Evolutionary conservation across 2,113 vertebrate genomes (phyloP).

Genomic region (Chamaetylas fuelleborni): DNA sequence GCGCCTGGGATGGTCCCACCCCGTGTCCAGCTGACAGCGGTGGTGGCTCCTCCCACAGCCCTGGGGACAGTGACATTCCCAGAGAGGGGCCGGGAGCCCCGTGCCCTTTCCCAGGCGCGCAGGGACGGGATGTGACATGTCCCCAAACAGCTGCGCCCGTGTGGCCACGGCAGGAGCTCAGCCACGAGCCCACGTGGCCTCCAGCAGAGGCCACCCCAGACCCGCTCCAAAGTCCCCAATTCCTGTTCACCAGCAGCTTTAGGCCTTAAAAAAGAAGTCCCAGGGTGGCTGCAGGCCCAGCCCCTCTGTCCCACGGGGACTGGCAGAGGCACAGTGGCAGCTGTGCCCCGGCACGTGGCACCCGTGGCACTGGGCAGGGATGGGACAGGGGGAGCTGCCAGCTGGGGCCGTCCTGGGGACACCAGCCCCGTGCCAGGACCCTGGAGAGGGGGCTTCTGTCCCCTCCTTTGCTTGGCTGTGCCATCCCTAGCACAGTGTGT

Average conservation of each 20-base stretch:
- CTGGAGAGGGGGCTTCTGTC: accelerated
- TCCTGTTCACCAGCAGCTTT: neutral
- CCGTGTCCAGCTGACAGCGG: accelerated
- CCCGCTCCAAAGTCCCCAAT: accelerated
- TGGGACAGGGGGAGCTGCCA: neutral
- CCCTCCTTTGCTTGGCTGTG: accelerated
- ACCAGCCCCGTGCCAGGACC: accelerated
- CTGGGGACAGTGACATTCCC: accelerated
- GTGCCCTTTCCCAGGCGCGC: neutral
- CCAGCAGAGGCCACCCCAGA: accelerated
- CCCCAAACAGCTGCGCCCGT: neutral
- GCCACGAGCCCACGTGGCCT: accelerated
- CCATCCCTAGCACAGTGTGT: accelerated
- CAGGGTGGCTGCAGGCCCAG: accelerated
- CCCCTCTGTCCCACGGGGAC: accelerated
- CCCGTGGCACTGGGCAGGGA: neutral
- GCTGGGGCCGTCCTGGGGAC: neutral
- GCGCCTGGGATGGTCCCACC: neutral
- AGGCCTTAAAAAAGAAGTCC: neutral
- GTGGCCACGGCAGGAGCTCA: accelerated
- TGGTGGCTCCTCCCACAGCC: neutral
- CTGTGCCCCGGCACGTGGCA: neutral
- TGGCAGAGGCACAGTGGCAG: neutral
- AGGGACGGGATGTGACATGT: neutral
- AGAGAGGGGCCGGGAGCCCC: accelerated